A percentile compares a stretch with the other conserved stretches of the same genome.
phyloP scores from a whole-genome alignment of 2,797 vertebrate genomes.

The Monodelphis domestica region DNA sequence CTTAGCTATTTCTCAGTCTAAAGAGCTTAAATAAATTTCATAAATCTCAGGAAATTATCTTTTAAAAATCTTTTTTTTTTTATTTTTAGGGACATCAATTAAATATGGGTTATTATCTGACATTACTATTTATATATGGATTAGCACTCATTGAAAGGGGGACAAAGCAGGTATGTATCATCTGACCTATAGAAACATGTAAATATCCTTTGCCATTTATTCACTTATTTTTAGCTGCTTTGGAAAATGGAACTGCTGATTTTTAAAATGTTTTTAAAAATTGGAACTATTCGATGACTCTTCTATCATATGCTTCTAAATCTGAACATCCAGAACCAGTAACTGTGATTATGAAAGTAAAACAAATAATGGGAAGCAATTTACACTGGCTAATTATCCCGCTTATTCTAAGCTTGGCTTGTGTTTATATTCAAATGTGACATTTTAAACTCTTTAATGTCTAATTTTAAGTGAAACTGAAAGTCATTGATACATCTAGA shows the following conservation, averaged over 20 bases:
- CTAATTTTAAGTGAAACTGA: slow-evolving; percentile 32
- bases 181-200: slow-evolving; percentile 42
- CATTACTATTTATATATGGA: slow-evolving; percentile 77
- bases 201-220: slow-evolving; percentile 26
- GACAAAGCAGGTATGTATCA: slow-evolving; percentile 74
- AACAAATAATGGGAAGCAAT: slow-evolving; percentile 11
- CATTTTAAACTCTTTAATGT: slow-evolving; percentile 31
- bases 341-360: slow-evolving; percentile 46
- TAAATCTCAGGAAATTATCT: slow-evolving; percentile 22
- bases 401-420: slow-evolving; percentile 39
- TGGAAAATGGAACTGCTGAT: slow-evolving; percentile 42
- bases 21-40: background rate
- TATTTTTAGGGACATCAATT: slow-evolving; percentile 77
- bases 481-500: slow-evolving; percentile 23
- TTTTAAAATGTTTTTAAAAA: slow-evolving; percentile 49
- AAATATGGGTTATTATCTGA: slow-evolving; percentile 78
- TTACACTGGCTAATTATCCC: slow-evolving; percentile 30
- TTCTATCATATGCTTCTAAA: slow-evolving; percentile 32
- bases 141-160: slow-evolving; percentile 77
- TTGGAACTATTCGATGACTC: slow-evolving; percentile 21
- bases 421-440: background rate
- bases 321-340: slow-evolving; percentile 24
- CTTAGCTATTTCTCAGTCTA: slow-evolving; percentile 45
- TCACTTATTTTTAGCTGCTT: slow-evolving; percentile 36
- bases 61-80: slow-evolving; percentile 40